Evolutionary conservation across 1,140 invertebrate species (phyloP), one percentile per base, ranked within the genome.

Genomic region (Andrena cerasifolii): DNA sequence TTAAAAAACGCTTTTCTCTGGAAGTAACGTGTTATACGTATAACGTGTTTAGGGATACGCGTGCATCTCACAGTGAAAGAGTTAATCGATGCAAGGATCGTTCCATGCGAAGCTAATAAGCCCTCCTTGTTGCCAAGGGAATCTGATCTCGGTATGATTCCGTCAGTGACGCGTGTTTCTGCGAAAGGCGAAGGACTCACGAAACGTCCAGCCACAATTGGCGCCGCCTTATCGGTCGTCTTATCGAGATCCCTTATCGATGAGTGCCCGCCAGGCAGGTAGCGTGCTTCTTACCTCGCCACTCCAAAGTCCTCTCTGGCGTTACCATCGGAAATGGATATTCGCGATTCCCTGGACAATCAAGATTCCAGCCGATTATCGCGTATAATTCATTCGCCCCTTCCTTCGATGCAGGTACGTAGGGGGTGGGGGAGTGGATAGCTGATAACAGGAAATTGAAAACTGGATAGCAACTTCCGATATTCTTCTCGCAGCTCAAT

Each of bases 211-310:
- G 66, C 79, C 47, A 51, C 75, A 80, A 82, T 65, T 76, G 82
- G 63, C 68, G 68, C 24, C 68, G 45, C 21, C 54, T 74, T 83
- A 83, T 83, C 81, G 74, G 43, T 18, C 49, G 49, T 33, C 49
- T 53, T 67, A 83, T 83, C 80, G 80, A 73, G 68, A 73, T 82
- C 51, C 66, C 82, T 82, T 79, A 83, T 83, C 82, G 80, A 81
- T 62, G 66, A 79, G 63, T 36, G 54, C 18, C 53, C 8, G 75
- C 56, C 58, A 68, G 82, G 68, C 68, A 79, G 80, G 68, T 83
- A 83, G 80, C 80, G 80, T 83, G 82, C 68, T 83, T 63, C 80
- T 83, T 73, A 66, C 36, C 24, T 66, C 74, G 65, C 76, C 80
- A 79, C 66, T 70, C 45, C 53, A 40, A 83, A 82, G 63, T 83